These are phyloP conservation scores for Cantharis lateralis DNA, from an alignment of 2,888 invertebrate species.

Conservation along the genomic window DNA sequence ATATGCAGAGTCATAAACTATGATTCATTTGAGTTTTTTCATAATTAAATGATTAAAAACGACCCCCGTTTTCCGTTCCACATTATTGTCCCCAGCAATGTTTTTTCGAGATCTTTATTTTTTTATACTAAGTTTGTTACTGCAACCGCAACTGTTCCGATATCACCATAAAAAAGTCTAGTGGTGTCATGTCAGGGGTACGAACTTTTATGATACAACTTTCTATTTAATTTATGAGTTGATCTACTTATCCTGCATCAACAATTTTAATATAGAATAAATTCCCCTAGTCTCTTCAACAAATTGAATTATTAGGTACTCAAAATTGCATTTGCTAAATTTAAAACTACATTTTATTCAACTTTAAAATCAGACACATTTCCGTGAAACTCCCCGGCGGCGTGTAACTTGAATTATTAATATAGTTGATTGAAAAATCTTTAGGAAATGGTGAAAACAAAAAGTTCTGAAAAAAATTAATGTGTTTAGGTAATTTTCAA, in stretches of 20 bases:
- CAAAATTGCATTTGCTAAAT: not conserved
- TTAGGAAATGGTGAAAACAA: not conserved
- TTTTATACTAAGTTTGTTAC: no score
- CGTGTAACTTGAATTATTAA: not conserved
- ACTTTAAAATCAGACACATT: not conserved
- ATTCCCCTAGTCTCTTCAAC: not conserved
- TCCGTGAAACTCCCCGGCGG: not conserved
- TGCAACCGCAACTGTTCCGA: not conserved
- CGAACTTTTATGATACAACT: not conserved
- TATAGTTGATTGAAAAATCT: not conserved
- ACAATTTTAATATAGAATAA: not conserved
- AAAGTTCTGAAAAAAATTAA: not conserved
- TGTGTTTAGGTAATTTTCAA: not conserved
- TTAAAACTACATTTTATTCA: not conserved
- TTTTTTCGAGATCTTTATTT: no score
- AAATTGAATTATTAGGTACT: not conserved
- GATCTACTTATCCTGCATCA: not conserved
- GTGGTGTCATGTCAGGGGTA: not conserved
- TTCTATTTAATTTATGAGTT: not conserved
- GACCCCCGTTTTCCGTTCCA: no score
- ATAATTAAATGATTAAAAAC: not conserved
- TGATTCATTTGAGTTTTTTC: not conserved
- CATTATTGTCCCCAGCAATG: no score
- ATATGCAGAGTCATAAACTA: not conserved
- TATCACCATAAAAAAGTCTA: not conserved